A percentile compares a stretch with the other conserved stretches of the same genome.
These are phyloP conservation scores for Macrosteles quadrilineatus DNA, from an alignment of 1,140 invertebrate genomes.

Conservation along the genomic window DNA sequence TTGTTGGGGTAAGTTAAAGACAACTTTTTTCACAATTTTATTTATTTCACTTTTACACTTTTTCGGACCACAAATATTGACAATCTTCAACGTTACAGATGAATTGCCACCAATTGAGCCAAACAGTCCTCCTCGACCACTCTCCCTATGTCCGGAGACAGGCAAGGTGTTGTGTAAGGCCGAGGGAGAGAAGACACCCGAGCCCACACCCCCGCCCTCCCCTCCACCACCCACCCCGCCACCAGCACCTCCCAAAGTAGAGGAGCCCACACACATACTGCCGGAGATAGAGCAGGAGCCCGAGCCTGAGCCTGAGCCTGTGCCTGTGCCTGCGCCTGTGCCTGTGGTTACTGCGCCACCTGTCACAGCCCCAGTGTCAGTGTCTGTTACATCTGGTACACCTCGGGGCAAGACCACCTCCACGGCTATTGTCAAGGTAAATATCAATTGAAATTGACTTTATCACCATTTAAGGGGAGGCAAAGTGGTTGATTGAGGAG, in stretches of 20 bases:
- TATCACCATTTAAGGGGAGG: no score
- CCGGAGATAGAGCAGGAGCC: slow-evolving; percentile 19
- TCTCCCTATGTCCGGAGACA: slow-evolving; percentile 67
- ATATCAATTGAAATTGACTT: no score
- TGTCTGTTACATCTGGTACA: no score
- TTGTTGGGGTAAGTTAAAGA: no score
- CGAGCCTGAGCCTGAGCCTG: neutral
- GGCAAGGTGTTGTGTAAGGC: slow-evolving; percentile 66
- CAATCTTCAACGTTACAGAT: slow-evolving; percentile 56
- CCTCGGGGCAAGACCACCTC: no score
- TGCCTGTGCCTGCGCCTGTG: neutral
- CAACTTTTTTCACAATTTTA: no score
- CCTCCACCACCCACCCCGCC: slow-evolving; percentile 35
- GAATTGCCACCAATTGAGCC: slow-evolving; percentile 54
- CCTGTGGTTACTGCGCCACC: neutral
- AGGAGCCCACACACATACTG: slow-evolving; percentile 15
- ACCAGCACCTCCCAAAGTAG: neutral
- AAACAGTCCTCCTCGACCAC: slow-evolving; percentile 64
- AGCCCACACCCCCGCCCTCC: slow-evolving; percentile 43
- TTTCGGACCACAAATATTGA: no score
- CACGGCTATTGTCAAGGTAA: slow-evolving; percentile 31
- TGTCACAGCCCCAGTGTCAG: neutral
- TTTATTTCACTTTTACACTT: no score
- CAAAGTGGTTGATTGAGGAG: no score
- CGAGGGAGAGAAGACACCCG: slow-evolving; percentile 58